A percentile compares a stretch with the other conserved stretches of the same genome.
Conservation (phyloP, 2,113 vertebrate species). For the Sebastes schlegelii region DNA sequence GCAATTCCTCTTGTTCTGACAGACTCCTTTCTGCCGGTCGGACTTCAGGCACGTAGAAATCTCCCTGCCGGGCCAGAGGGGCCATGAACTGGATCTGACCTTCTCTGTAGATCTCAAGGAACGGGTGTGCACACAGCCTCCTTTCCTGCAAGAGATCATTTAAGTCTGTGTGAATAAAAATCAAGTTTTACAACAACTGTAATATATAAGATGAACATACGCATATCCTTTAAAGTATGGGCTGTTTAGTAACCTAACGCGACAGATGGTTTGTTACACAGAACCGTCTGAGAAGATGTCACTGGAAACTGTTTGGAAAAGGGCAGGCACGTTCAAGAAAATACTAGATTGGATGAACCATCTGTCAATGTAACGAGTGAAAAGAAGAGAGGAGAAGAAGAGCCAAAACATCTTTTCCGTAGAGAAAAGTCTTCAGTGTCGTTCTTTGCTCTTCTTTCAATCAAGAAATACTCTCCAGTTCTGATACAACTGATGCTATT, state of each 20-base stretch:
- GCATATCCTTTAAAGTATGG: not conserved
- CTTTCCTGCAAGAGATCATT: constrained; percentile 82
- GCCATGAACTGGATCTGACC: constrained; percentile 91
- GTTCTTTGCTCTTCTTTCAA: not conserved
- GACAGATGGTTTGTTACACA: not conserved
- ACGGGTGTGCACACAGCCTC: constrained; percentile 92
- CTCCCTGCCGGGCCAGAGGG: constrained; percentile 91
- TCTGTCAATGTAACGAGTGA: not conserved
- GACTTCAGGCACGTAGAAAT: constrained; percentile 95
- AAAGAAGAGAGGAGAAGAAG: not conserved
- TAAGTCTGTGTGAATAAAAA: not conserved
- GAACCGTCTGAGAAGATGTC: not conserved
- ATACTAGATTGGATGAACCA: not conserved
- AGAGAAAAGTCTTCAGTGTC: not conserved
- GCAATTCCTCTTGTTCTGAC: constrained; percentile 74
- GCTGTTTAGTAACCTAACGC: not conserved
- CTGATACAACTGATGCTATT: not conserved
- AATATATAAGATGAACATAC: not conserved
- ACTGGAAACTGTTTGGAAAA: not conserved
- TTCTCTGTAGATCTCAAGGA: constrained; percentile 92
- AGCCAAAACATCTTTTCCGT: not conserved
- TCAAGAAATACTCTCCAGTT: not conserved
- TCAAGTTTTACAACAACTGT: not conserved
- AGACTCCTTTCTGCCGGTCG: constrained; percentile 83
- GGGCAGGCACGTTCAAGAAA: not conserved